Base-by-base conservation (phyloP, 1,140 invertebrate genomes). In the Galendromus occidentalis region DNA sequence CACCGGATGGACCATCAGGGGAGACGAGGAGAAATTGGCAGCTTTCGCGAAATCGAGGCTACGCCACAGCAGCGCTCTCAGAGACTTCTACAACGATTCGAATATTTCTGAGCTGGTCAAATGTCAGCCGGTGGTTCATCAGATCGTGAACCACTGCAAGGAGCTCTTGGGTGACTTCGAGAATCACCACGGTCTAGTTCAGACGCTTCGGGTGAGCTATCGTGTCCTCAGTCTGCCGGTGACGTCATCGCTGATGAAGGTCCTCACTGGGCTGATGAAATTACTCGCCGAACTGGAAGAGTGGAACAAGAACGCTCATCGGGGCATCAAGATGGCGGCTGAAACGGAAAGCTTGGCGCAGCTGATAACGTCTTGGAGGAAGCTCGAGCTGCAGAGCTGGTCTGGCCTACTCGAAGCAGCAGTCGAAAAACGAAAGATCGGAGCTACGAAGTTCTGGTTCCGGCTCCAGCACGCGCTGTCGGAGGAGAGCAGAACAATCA, bases 251-350 rank as follows among this genome's bases (percentile, higher is more conserved):
- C 74, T 97, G 2, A 86, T 89, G 55, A 83, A 89, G 70, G 92
- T 91, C 70, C 79, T 96, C 0, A 87, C 87, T 0, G 92, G 92
- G 7, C 76, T 97, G 25, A 94, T 98, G 75, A 74, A 95, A 29
- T 75, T 98, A 0, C 75, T 94, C 2, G 82, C 83, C 18, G 88
- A 91, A 68, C 78, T 86, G 44, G 81, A 91, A 68, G 84, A 91
- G 69, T 97, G 92, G 93, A 89, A 96, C 74, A 83, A 84, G 70
- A 86, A 89, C 72, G 91, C 92, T 0, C 87, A 91, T 70, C 83
- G 80, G 68, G 84, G 84, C 2, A 88, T 96, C 39, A 90, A 87
- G 66, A 74, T 99, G 71, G 78, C 81, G 0, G 78, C 82, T 0
- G 78, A 87, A 66, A 80, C 87, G 9, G 74, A 82, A 20, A 77